Evolutionary conservation across 2,888 invertebrate species (phyloP), one percentile per base, ranked within the genome.

Genomic region (Chymomyza fuscimana): DNA sequence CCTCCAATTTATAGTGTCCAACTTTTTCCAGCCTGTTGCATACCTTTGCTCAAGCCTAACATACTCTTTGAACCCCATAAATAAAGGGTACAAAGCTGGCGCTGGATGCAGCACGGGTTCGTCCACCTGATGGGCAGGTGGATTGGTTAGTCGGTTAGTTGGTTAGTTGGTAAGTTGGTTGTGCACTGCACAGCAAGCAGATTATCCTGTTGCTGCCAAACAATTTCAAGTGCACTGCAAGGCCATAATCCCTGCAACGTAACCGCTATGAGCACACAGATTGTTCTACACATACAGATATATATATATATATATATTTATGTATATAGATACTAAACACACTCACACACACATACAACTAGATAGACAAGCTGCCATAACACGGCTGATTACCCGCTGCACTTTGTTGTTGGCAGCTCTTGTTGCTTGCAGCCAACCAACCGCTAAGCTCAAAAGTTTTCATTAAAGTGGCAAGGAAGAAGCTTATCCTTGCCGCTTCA

Each of bases 391-490:
- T 78, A 78, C 79, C 79, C 74, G 67, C 58, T 46, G 40, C 40
- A 46, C 40, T 46, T 46, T 46, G 40, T 12, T 46, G 40, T 46
- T 46, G 40, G 58, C 19, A 25, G 9, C n/a, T 15, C 58, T 25
- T 22, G 25, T 25, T 58, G 22, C 60, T 36, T 29, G 72, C 65
- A 76, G 75, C 74, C 79, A 74, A 74, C 79, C 81, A 82, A 81
- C 83, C 84, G 80, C 83, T 86, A 83, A 83, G 80, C 86, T 80
- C 82, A 46, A 81, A 86, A 86, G 84, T 83, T 83, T 86, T 83
- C 83, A 82, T 86, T 86, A 82, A 82, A 83, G 82, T 80, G 84
- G 68, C 78, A 74, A 72, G 52, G 4, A 9, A 15, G 6, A 46
- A 46, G 40, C 40, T 46, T 7, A 46, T 46, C 40, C 40, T 46